Evolutionary conservation across 2,888 invertebrate genomes (phyloP).

Genomic region (Drosophila paramelanica): DNA sequence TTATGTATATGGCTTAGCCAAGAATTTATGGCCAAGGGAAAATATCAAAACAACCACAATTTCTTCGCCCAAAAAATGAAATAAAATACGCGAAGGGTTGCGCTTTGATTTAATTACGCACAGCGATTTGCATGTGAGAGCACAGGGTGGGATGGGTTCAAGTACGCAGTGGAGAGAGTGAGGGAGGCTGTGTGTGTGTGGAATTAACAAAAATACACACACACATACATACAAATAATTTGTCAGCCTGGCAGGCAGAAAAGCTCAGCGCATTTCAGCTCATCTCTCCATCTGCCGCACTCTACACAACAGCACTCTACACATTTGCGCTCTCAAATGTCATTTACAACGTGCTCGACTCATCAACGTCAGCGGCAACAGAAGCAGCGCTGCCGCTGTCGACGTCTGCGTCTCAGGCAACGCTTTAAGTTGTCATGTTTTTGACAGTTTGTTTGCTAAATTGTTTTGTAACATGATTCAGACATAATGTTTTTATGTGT

Average conservation of each 20-base stretch:
- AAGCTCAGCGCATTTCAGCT: conserved; percentile 26
- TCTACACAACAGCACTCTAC: conserved; percentile 14
- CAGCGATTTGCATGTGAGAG: conserved; percentile 43
- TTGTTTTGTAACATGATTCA: conserved; percentile 81
- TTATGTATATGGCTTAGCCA: conserved; percentile 43
- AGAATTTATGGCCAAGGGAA: conserved; percentile 18
- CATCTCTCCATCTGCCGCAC: conserved; percentile 13
- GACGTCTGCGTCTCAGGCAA: conserved; percentile 58
- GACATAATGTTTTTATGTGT: conserved; percentile 72
- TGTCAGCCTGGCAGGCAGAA: conserved; percentile 44
- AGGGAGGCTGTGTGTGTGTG: conserved; percentile 22
- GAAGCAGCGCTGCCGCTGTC: conserved; percentile 23
- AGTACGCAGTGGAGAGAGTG: neutral
- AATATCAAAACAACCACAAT: conserved; percentile 5
- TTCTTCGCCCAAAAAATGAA: neutral
- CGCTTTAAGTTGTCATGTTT: conserved; percentile 82
- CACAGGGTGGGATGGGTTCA: neutral
- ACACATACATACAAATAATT: conserved; percentile 23
- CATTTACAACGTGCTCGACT: conserved; percentile 74
- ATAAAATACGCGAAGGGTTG: conserved; percentile 51
- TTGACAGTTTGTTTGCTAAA: conserved; percentile 83
- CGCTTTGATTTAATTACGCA: conserved; percentile 60
- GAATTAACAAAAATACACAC: conserved; percentile 37
- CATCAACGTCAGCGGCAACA: conserved; percentile 69
- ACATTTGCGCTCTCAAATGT: conserved; percentile 57